These are phyloP conservation scores for Drosophila trapezifrons DNA, from an alignment of 1,140 invertebrate species.

Conservation along the genomic window DNA sequence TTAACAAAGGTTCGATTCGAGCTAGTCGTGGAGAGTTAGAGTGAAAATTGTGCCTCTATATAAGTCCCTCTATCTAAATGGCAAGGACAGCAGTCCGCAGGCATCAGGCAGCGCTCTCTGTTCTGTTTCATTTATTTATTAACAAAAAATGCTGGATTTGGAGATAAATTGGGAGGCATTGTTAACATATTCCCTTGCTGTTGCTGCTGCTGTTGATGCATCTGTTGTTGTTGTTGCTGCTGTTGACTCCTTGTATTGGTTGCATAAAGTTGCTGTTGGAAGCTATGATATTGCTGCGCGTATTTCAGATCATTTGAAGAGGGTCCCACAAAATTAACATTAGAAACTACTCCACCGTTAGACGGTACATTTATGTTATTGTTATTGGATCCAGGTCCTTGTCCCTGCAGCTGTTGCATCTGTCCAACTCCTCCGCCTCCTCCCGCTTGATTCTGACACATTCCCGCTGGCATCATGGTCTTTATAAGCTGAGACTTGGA, in stretches of 20 bases:
- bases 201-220: conserved; percentile 43
- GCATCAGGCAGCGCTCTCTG: background rate
- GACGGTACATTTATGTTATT: conserved; percentile 84
- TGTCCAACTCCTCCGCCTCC: conserved; percentile 74
- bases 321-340: conserved; percentile 89
- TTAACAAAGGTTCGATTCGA: background rate
- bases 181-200: conserved; percentile 73
- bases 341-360: conserved; percentile 80
- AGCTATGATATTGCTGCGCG: conserved; percentile 97
- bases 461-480: conserved; percentile 35
- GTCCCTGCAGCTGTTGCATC: conserved; percentile 87
- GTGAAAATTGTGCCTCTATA: background rate
- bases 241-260: conserved; percentile 90
- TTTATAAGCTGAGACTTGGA: conserved; percentile 56
- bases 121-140: conserved; percentile 56
- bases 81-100: background rate
- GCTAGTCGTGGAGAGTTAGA: background rate
- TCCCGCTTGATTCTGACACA: conserved; percentile 62
- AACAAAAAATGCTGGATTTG: conserved; percentile 75
- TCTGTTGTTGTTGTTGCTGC: conserved; percentile 79
- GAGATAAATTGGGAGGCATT: conserved; percentile 66
- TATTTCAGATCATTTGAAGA: conserved; percentile 95
- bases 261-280: conserved; percentile 96
- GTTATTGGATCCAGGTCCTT: conserved; percentile 79
- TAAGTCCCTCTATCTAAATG: conserved; percentile 3